Evolutionary conservation across 1,140 invertebrate species (phyloP), one percentile per base, ranked within the genome.

Genomic region (Sarcophaga peregrina): DNA sequence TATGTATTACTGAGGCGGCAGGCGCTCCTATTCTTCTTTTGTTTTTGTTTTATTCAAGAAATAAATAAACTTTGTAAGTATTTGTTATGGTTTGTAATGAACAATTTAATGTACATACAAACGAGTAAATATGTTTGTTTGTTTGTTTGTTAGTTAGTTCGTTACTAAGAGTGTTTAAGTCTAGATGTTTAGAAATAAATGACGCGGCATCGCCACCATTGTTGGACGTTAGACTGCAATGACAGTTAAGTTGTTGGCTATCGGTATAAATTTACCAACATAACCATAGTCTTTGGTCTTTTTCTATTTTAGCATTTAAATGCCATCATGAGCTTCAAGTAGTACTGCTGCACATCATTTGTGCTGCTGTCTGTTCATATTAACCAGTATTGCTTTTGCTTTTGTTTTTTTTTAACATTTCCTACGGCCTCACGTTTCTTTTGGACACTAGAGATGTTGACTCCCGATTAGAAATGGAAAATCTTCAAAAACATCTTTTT

Each of bases 351-450:
- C 75, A 50, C 47, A 78, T 78, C 75, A 78, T 78, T 47, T 52
- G 50, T 50, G 20, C 75, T 25, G 25, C 50, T 78, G 47, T 78
- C 73, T 74, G 47, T 52, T 78, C 75, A 20, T 50, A 48, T 17
- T 37, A 37, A 37, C 25, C 25, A 37, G 20, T 72, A 17, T 50
- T 50, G 75, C n/a, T 45, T 50, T 48, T 20, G 75, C 8, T 46
- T 50, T n/a, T n/a, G n/a, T n/a, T 72, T 25, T 17, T 72, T 25
- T 78, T 78, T 78, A 68, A 25, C 54, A 78, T 78, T 78, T 78
- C 47, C 75, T 78, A 78, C 75, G 47, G 75, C 48, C 75, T 78
- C 75, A 78, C 75, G 75, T 78, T 78, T 78, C 75, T 78, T 78
- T 78, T 50, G 75, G 75, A 52, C 75, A 78, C 75, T 20, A 78